phyloP scores from a whole-genome alignment of 2,888 invertebrate species.

The Lasioglossum villosulum region DNA sequence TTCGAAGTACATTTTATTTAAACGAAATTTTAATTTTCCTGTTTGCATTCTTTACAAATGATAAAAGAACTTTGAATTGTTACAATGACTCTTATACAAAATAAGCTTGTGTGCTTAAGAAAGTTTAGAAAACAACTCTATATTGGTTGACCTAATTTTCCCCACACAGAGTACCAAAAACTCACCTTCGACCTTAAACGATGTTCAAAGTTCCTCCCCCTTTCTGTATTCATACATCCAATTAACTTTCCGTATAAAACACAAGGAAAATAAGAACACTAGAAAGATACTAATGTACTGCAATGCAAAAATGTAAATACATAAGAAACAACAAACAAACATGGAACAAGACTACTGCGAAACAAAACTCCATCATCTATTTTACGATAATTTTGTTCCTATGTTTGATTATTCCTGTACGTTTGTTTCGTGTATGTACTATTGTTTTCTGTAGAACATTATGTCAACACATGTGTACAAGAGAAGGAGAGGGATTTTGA shows the following conservation, averaged over 20 bases:
- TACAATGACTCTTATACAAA: neutral
- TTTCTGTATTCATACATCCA: slow-evolving; percentile 2
- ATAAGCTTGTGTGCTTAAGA: neutral
- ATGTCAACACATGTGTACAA: neutral
- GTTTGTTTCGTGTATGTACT: neutral
- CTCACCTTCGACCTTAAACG: neutral
- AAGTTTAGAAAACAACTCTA: neutral
- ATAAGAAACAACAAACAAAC: neutral
- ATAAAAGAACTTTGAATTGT: neutral
- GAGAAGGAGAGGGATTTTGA: neutral
- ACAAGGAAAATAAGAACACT: slow-evolving; percentile 3
- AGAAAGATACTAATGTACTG: neutral
- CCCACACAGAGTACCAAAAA: neutral
- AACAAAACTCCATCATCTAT: neutral
- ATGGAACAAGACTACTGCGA: neutral
- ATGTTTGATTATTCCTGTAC: neutral
- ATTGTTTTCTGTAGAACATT: slow-evolving; percentile 2
- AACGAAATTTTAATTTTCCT: neutral
- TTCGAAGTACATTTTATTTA: neutral
- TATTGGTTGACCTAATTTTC: slow-evolving; percentile 7
- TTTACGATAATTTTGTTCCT: neutral
- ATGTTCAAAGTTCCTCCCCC: slow-evolving; percentile 1
- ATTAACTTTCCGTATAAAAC: slow-evolving; percentile 6
- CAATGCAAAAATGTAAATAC: slow-evolving; percentile 2
- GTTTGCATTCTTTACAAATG: neutral